Percentiles rank a stretch among this genome's conserved stretches.
Conservation (phyloP, 1,140 invertebrate genomes). For the Ganaspis sp. region DNA sequence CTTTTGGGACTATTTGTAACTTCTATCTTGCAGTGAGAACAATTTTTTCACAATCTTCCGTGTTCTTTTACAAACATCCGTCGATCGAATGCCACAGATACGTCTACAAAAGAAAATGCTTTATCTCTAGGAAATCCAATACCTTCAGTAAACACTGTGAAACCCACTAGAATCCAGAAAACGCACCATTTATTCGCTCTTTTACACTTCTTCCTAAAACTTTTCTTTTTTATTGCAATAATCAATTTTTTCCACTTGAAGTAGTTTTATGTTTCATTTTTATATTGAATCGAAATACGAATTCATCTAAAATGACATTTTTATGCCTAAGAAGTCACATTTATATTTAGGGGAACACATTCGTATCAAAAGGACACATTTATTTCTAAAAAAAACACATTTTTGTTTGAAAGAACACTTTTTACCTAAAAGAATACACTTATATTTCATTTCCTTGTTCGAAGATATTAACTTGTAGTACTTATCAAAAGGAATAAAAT, state of each 20-base stretch:
- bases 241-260: neutral
- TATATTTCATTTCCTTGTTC: no score
- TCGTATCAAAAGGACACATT: no score
- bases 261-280: no score
- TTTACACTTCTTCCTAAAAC: neutral
- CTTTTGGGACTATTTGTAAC: neutral
- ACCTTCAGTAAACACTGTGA: neutral
- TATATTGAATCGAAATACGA: no score
- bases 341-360: no score
- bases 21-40: neutral
- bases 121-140: constrained; percentile 1
- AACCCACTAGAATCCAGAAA: neutral
- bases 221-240: neutral
- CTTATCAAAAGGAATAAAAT: no score
- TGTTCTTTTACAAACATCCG: neutral
- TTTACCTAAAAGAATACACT: no score
- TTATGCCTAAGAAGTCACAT: no score
- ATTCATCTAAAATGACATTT: no score
- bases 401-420: no score
- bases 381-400: no score
- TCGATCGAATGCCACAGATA: constrained; percentile 8
- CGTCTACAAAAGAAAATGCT: constrained; percentile 5
- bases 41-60: neutral
- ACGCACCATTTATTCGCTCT: neutral
- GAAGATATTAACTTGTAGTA: no score